Conservation (phyloP, 2,113 vertebrate species). For the Apteryx mantelli region DNA sequence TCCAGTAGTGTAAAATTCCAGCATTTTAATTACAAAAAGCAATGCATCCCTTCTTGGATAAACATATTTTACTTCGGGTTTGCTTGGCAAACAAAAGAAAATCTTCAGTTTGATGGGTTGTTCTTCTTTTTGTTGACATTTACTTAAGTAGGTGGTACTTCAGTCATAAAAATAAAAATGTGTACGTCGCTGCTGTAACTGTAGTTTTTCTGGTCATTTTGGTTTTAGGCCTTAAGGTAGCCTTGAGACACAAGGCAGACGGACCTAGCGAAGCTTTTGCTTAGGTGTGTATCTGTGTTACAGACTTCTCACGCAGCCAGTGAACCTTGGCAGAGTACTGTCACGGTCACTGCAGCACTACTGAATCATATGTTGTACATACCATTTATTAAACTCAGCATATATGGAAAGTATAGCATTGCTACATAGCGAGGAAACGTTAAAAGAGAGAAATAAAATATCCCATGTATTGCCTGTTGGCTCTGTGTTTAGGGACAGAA, state of each 20-base stretch:
- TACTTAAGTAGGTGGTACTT: neutral
- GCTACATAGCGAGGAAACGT: neutral
- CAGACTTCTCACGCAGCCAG: neutral
- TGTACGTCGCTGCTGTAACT: neutral
- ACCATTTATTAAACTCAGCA: neutral
- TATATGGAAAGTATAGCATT: neutral
- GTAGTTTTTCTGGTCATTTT: neutral
- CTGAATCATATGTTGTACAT: neutral
- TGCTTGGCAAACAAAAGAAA: constrained; percentile 8
- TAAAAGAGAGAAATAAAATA: neutral
- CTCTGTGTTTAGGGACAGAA: constrained; percentile 31
- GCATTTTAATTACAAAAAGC: constrained; percentile 1
- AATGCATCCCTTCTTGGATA: neutral
- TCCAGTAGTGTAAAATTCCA: neutral
- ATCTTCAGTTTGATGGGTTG: neutral
- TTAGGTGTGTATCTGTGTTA: accelerated
- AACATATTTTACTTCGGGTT: neutral
- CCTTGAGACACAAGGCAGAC: neutral
- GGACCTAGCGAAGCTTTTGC: neutral
- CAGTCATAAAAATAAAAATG: neutral
- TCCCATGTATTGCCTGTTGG: constrained; percentile 12
- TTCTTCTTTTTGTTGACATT: neutral
- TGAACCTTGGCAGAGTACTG: neutral
- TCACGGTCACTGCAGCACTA: neutral
- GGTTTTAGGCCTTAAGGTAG: neutral